Evolutionary conservation across 2,113 vertebrate species (phyloP).

Genomic region (Cnemophilus loriae): DNA sequence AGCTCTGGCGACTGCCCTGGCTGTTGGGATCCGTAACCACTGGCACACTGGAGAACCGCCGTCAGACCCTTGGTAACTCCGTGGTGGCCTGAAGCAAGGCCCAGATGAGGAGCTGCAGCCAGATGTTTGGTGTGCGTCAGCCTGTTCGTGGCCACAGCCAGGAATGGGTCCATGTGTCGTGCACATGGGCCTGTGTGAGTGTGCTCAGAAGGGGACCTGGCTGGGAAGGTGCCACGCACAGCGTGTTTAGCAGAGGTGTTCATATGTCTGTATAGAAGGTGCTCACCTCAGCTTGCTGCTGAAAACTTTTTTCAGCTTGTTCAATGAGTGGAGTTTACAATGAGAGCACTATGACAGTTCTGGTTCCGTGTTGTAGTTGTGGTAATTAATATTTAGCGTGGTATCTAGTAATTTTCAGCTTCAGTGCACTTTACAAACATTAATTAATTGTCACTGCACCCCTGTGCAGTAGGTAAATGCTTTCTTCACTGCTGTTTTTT

Average conservation of each 20-base stretch:
- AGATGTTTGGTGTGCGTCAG: not conserved
- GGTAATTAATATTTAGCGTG: slow-evolving; percentile 60
- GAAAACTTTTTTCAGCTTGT: not conserved
- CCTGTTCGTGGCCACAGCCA: fast-evolving
- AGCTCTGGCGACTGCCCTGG: not conserved
- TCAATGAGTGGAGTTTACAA: not conserved
- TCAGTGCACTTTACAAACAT: slow-evolving; percentile 46
- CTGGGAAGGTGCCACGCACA: fast-evolving
- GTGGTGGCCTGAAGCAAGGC: fast-evolving
- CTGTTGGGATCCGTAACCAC: fast-evolving
- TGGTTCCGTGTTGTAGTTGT: not conserved
- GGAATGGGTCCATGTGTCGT: fast-evolving
- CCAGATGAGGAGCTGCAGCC: not conserved
- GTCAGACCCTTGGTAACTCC: fast-evolving
- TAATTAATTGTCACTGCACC: slow-evolving; percentile 54
- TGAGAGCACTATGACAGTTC: not conserved
- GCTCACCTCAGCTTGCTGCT: not conserved
- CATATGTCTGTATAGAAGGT: fast-evolving
- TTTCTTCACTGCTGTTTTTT: not conserved
- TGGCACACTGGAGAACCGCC: not conserved
- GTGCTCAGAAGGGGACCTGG: fast-evolving
- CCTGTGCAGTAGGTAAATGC: slow-evolving; percentile 33
- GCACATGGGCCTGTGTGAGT: fast-evolving
- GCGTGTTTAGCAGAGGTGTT: fast-evolving
- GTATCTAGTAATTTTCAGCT: slow-evolving; percentile 57